Evolutionary conservation across 53 echinoderm and acorn worm genomes (phyloP).

Genomic region (Pentamera pediparva): DNA sequence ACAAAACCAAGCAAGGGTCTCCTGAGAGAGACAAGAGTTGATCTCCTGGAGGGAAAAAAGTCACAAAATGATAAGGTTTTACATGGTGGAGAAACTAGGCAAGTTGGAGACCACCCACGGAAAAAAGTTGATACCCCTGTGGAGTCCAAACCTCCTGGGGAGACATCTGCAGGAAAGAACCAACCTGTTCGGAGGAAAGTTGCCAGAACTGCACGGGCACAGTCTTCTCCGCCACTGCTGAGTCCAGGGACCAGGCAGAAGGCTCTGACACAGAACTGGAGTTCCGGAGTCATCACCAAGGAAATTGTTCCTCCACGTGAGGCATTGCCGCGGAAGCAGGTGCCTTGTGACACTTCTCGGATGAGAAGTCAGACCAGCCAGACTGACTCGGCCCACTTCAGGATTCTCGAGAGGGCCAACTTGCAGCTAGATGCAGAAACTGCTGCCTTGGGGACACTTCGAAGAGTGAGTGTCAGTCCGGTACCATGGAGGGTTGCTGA

Average conservation of each 20-base stretch:
- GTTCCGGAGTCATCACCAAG: conserved; percentile 5
- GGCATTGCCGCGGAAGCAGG: not conserved
- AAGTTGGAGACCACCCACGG: not conserved
- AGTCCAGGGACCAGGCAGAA: conserved; percentile 1
- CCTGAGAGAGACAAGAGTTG: not conserved
- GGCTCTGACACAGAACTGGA: conserved; percentile 11
- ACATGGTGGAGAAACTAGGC: not conserved
- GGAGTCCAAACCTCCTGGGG: not conserved
- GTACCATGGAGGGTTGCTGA: not conserved
- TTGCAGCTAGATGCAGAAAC: not conserved
- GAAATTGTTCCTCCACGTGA: not conserved
- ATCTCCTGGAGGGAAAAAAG: not conserved
- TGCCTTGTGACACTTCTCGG: not conserved
- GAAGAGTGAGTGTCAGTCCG: not conserved
- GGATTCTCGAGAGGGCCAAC: conserved; percentile 1
- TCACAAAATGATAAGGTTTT: too few species aligned
- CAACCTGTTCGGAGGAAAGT: not conserved
- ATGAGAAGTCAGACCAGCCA: conserved; percentile 8
- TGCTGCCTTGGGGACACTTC: not conserved
- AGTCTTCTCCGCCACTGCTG: not conserved
- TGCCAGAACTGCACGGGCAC: not conserved
- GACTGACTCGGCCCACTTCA: conserved; percentile 22
- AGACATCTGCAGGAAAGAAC: not conserved
- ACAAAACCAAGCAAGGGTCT: not conserved
- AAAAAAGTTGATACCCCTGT: not conserved